Evolutionary conservation across 2,797 vertebrate species (phyloP).

Genomic region (Poecilia wingei): DNA sequence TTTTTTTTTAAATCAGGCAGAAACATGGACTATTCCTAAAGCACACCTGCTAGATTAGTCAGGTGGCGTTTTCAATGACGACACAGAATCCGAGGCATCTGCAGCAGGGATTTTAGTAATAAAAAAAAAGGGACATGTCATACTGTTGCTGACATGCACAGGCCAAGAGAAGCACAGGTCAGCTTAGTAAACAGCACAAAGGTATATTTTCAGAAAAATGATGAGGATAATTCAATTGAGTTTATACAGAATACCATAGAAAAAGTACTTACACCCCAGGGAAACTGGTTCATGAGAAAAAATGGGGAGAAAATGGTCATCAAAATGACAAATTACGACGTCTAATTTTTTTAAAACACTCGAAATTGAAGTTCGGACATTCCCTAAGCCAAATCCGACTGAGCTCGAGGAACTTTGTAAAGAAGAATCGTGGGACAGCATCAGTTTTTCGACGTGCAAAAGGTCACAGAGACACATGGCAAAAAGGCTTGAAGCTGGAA

Average conservation of each 20-base stretch:
- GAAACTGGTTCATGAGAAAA: not conserved
- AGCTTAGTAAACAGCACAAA: slow-evolving; percentile 30
- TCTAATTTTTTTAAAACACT: too few species aligned
- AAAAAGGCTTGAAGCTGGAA: not conserved
- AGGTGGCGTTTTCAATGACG: slow-evolving; percentile 18
- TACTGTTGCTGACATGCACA: slow-evolving; percentile 19
- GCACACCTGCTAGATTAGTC: not conserved
- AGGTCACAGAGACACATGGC: not conserved
- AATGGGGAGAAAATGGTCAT: not conserved
- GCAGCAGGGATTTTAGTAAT: slow-evolving; percentile 1
- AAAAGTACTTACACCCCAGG: not conserved
- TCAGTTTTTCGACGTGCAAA: not conserved
- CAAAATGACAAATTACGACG: too few species aligned
- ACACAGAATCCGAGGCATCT: slow-evolving; percentile 3
- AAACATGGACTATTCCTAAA: not conserved
- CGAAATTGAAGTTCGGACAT: not conserved
- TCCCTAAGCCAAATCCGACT: not conserved
- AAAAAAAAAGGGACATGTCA: not conserved
- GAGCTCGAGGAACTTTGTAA: not conserved
- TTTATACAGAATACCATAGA: not conserved
- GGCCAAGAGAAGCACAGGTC: not conserved
- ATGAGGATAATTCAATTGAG: not conserved
- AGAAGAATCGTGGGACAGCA: not conserved
- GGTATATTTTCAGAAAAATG: slow-evolving; percentile 26
- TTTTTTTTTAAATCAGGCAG: not conserved